These are phyloP conservation scores for Casuarius casuarius DNA, from an alignment of 2,113 vertebrate species.

Conservation along the genomic window DNA sequence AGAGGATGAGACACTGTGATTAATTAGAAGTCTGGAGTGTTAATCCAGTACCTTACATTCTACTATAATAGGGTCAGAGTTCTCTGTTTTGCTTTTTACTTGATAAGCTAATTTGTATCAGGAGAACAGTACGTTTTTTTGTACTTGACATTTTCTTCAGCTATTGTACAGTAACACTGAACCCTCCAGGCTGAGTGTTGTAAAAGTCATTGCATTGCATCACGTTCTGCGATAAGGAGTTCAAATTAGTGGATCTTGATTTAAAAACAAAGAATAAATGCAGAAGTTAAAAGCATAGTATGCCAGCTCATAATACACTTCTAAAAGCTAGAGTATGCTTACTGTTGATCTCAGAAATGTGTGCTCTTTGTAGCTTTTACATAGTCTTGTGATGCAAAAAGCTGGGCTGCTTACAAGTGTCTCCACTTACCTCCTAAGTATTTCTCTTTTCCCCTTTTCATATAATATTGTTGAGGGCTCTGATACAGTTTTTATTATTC, in stretches of 20 bases:
- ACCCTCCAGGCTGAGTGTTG: neutral
- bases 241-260: neutral
- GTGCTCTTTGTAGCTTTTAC: neutral
- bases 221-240: neutral
- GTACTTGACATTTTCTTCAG: constrained; percentile 44
- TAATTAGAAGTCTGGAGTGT: constrained; percentile 25
- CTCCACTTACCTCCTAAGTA: neutral
- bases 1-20: constrained; percentile 6
- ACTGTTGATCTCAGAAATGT: neutral
- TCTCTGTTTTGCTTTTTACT: neutral
- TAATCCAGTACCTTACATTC: constrained; percentile 18
- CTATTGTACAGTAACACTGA: neutral
- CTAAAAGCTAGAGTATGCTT: neutral
- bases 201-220: neutral
- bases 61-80: neutral
- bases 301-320: neutral
- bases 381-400: neutral
- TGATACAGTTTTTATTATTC: neutral
- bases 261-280: neutral
- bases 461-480: neutral
- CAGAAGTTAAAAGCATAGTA: neutral
- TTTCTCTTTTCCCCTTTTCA: neutral
- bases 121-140: neutral
- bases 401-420: neutral
- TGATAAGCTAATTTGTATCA: neutral